A percentile compares a stretch with the other conserved stretches of the same genome.
phyloP scores from a whole-genome alignment of 2,888 invertebrate species.

The Sericinus montela region DNA sequence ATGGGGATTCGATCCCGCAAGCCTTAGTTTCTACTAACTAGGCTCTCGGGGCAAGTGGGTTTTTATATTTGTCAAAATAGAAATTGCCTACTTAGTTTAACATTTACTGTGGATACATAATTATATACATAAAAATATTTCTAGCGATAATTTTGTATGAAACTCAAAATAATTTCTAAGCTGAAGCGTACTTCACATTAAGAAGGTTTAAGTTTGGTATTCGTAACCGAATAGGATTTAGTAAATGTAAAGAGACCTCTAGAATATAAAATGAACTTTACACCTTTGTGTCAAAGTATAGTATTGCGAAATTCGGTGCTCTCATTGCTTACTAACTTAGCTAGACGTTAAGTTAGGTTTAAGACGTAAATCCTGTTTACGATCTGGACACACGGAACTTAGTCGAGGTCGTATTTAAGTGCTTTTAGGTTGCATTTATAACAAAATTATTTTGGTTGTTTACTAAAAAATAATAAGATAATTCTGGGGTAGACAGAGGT shows the following conservation, averaged over 20 bases:
- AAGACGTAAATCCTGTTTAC: slow-evolving; percentile 10
- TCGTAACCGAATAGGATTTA: not conserved
- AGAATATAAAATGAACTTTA: not conserved
- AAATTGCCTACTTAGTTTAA: too few species aligned
- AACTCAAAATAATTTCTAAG: not conserved
- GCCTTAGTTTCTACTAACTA: too few species aligned
- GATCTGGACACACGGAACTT: slow-evolving; percentile 7
- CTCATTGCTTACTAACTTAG: not conserved
- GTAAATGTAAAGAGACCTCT: not conserved
- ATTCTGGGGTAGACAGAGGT: too few species aligned
- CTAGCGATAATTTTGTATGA: too few species aligned
- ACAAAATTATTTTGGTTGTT: not conserved
- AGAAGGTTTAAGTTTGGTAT: not conserved
- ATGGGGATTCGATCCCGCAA: too few species aligned
- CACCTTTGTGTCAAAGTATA: not conserved
- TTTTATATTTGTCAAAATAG: too few species aligned
- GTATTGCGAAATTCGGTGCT: too few species aligned
- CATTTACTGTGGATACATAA: too few species aligned
- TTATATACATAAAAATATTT: too few species aligned
- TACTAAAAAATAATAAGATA: too few species aligned
- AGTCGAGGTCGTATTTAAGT: not conserved
- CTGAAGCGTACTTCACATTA: not conserved
- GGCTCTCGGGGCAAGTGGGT: too few species aligned
- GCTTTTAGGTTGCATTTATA: not conserved
- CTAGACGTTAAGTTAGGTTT: too few species aligned